Conservation (phyloP, 1,140 invertebrate species). For the Cyphomyrmex costatus region DNA sequence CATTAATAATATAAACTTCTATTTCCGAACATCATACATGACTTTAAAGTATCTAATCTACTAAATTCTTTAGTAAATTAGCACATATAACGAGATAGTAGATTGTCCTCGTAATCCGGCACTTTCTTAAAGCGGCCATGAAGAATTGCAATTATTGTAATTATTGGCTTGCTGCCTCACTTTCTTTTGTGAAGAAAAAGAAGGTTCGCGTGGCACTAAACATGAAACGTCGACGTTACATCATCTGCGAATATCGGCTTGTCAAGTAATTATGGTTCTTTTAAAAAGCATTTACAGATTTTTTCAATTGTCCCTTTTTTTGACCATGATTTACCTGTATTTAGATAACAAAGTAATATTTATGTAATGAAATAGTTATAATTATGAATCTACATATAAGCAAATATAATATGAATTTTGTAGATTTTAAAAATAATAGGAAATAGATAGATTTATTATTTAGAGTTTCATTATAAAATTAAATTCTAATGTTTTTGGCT, state of each 20-base stretch:
- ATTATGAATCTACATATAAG: background rate
- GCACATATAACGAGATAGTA: background rate
- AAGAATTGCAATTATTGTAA: constrained; percentile 65
- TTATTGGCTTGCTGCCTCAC: constrained; percentile 34
- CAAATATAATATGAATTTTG: background rate
- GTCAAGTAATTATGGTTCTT: constrained; percentile 28
- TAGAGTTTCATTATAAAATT: background rate
- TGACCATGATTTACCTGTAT: background rate
- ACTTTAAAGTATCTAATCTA: background rate
- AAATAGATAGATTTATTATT: background rate
- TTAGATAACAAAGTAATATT: constrained; percentile 9
- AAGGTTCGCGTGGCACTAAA: constrained; percentile 40
- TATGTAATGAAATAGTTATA: background rate
- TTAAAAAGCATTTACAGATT: constrained; percentile 31
- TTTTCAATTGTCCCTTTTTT: constrained; percentile 2
- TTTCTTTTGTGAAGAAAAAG: constrained; percentile 53
- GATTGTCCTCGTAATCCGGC: constrained; percentile 70
- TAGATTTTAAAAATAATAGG: background rate
- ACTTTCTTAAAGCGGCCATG: constrained; percentile 80
- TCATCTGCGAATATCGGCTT: constrained; percentile 36
- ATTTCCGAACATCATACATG: background rate
- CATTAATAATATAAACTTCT: background rate
- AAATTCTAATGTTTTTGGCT: background rate
- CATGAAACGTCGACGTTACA: constrained; percentile 31
- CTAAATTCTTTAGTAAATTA: background rate